A percentile compares a stretch with the other conserved stretches of the same genome.
Conservation (phyloP, 2,797 vertebrate species). For the Brachyrhaphis roseni region DNA sequence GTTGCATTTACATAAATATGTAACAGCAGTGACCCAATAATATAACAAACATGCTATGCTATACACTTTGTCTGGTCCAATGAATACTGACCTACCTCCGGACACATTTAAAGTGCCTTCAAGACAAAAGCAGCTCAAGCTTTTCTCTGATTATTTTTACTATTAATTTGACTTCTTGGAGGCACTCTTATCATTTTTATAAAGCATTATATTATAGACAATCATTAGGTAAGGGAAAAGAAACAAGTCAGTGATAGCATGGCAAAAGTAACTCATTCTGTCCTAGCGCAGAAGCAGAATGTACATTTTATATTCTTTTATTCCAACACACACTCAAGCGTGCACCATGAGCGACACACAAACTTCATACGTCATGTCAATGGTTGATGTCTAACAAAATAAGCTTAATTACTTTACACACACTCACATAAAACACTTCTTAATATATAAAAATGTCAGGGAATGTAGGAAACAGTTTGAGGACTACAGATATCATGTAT, state of each 20-base stretch:
- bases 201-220: not conserved
- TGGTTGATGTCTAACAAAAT: not conserved
- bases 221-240: not conserved
- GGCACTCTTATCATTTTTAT: not conserved
- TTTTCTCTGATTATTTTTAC: not conserved
- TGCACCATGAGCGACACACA: not conserved
- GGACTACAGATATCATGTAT: not conserved
- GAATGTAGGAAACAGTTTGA: not conserved
- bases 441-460: not conserved
- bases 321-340: not conserved
- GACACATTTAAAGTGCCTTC: not conserved
- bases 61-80: not conserved
- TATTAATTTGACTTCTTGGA: not conserved
- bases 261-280: not conserved
- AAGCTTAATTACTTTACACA: not conserved
- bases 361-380: not conserved
- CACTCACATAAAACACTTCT: not conserved
- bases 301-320: not conserved
- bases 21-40: not conserved
- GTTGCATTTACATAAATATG: not conserved
- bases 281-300: not conserved
- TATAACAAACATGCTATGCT: not conserved
- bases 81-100: not conserved
- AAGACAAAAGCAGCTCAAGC: not conserved
- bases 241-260: not conserved